Evolutionary conservation across 2,888 invertebrate genomes (phyloP).

Genomic region (Sinelater perroti): DNA sequence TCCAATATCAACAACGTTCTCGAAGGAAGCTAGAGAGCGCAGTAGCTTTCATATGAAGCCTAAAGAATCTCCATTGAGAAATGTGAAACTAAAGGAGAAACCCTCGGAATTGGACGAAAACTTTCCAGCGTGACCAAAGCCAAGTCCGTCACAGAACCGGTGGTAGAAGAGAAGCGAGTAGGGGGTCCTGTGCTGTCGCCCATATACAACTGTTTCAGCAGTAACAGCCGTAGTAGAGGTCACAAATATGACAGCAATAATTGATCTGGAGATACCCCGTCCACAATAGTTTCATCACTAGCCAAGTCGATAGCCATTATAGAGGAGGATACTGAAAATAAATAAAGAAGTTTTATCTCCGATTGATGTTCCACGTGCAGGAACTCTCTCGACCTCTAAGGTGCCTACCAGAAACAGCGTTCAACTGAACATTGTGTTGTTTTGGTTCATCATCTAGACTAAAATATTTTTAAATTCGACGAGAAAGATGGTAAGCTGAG

Average conservation of each 20-base stretch:
- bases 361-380: conserved; percentile 48
- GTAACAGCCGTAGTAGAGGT: conserved; percentile 25
- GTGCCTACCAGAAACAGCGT: too few species aligned
- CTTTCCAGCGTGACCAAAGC: conserved; percentile 8
- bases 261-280: conserved; percentile 24
- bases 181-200: conserved; percentile 41
- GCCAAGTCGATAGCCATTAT: conserved; percentile 48
- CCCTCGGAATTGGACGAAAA: conserved; percentile 8
- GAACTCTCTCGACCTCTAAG: conserved; percentile 48
- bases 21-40: conserved; percentile 25
- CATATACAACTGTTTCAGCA: conserved; percentile 40
- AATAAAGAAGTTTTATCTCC: conserved; percentile 44
- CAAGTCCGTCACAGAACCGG: conserved; percentile 27
- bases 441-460: too few species aligned
- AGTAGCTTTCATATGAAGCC: conserved; percentile 11
- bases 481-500: too few species aligned
- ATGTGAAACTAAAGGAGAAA: conserved; percentile 24
- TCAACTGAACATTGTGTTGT: too few species aligned
- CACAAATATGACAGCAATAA: conserved; percentile 26
- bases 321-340: conserved; percentile 47
- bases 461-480: too few species aligned
- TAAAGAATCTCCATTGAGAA: conserved; percentile 16
- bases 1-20: conserved; percentile 21
- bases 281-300: conserved; percentile 38
- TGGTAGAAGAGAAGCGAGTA: conserved; percentile 33